Evolutionary conservation across 2,113 vertebrate species (phyloP).

Genomic region (Narcine bancroftii): DNA sequence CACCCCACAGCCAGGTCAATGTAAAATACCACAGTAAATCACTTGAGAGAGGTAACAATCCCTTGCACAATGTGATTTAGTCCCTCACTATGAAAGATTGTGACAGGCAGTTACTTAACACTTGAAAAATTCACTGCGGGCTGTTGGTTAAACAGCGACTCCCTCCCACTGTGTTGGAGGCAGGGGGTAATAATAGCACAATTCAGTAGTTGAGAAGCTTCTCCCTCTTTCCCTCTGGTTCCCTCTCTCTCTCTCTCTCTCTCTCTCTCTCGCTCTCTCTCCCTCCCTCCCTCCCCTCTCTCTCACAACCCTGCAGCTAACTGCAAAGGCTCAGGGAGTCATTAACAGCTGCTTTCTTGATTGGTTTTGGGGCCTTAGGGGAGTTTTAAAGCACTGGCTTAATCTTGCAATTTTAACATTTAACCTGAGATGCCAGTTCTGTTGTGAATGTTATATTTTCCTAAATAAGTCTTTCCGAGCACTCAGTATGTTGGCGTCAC

Average conservation of each 20-base stretch:
- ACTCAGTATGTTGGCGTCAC: neutral
- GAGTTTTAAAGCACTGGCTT: neutral
- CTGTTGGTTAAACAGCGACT: conserved; percentile 20
- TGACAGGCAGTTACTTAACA: conserved; percentile 62
- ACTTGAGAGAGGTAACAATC: conserved; percentile 13
- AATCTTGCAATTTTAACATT: conserved; percentile 9
- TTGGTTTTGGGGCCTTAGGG: neutral
- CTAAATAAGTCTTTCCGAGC: neutral
- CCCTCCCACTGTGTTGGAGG: neutral
- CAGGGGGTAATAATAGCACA: neutral
- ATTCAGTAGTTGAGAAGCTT: neutral
- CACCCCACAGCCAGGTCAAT: neutral
- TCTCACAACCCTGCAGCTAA: neutral
- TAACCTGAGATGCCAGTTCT: neutral
- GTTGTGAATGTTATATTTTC: neutral
- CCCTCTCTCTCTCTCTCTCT: no score
- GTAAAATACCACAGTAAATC: conserved; percentile 31
- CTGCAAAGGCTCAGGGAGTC: neutral
- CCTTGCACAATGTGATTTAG: conserved; percentile 42
- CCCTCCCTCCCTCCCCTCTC: no score
- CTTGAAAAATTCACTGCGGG: conserved; percentile 56
- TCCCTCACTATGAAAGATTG: conserved; percentile 48
- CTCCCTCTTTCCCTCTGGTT: no score
- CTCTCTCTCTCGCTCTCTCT: no score
- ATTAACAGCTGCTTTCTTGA: neutral